A percentile compares a stretch with the other conserved stretches of the same genome.
Evolutionary conservation across 2,797 vertebrate genomes (phyloP).

Genomic region (Chaunax sp.): DNA sequence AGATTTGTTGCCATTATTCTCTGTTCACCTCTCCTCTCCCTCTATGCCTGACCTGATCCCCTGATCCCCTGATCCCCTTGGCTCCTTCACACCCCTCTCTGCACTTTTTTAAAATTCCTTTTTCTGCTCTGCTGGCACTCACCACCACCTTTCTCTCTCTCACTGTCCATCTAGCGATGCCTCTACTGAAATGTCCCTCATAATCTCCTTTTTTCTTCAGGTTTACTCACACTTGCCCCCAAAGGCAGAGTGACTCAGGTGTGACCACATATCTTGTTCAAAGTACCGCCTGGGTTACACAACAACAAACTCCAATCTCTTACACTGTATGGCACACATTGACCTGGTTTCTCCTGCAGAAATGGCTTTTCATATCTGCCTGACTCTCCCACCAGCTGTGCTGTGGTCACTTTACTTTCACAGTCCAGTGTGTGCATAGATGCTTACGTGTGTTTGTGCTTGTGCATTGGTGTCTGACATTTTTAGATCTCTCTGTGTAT

Average conservation of each 20-base stretch:
- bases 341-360: not conserved
- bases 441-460: no score
- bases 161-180: conserved; percentile 7
- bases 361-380: not conserved
- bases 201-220: conserved; percentile 43
- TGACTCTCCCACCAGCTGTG: not conserved
- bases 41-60: not conserved
- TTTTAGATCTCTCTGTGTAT: not conserved
- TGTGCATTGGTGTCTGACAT: not conserved
- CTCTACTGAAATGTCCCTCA: conserved; percentile 42
- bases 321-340: not conserved
- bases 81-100: conserved; percentile 39
- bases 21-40: conserved; percentile 1
- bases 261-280: conserved; percentile 46
- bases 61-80: not conserved
- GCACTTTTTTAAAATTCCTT: conserved; percentile 47
- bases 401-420: not conserved
- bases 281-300: conserved; percentile 25
- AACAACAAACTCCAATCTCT: conserved; percentile 38
- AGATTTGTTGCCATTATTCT: not conserved
- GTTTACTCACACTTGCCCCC: conserved; percentile 47
- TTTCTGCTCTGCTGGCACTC: conserved; percentile 43
- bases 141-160: conserved; percentile 25
- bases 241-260: conserved; percentile 60
- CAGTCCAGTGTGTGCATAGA: not conserved